Conservation (phyloP, 2,888 invertebrate species). For the Axea sp. region DNA sequence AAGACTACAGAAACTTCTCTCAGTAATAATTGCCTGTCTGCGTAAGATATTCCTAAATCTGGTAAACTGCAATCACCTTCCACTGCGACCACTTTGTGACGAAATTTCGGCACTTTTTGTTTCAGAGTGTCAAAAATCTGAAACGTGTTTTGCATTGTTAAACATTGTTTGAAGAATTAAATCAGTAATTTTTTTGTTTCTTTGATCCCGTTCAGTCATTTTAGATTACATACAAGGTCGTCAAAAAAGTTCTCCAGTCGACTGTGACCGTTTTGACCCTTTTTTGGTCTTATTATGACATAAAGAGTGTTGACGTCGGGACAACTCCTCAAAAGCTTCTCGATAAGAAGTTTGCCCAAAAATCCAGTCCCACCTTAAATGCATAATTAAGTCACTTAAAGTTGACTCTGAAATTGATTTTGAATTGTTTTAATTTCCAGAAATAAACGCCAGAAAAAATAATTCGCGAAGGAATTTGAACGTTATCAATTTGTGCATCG, state of each 20-base stretch:
- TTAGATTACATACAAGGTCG: constrained; percentile 83
- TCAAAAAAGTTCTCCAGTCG: constrained; percentile 85
- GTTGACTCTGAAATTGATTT: constrained; percentile 56
- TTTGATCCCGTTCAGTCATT: too few species aligned
- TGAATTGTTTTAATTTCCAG: constrained; percentile 22
- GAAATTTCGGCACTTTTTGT: constrained; percentile 81
- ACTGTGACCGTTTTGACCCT: constrained; percentile 83
- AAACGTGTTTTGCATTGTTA: neutral
- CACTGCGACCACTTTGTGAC: constrained; percentile 85
- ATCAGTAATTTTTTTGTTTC: too few species aligned
- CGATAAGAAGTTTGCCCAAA: constrained; percentile 81
- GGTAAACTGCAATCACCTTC: constrained; percentile 85
- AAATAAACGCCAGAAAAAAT: neutral
- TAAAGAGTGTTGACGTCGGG: constrained; percentile 81
- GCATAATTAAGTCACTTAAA: constrained; percentile 57
- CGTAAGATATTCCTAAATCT: constrained; percentile 83
- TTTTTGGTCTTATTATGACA: constrained; percentile 82
- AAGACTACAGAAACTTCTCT: constrained; percentile 86
- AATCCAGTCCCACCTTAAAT: constrained; percentile 79
- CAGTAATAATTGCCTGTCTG: constrained; percentile 82
- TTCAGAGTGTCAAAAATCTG: constrained; percentile 82
- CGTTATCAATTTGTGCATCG: neutral
- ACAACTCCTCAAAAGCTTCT: constrained; percentile 83
- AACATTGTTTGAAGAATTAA: too few species aligned
- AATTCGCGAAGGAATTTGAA: neutral